Conservation (phyloP, 2,888 invertebrate genomes). For the Hylaea fasciaria region DNA sequence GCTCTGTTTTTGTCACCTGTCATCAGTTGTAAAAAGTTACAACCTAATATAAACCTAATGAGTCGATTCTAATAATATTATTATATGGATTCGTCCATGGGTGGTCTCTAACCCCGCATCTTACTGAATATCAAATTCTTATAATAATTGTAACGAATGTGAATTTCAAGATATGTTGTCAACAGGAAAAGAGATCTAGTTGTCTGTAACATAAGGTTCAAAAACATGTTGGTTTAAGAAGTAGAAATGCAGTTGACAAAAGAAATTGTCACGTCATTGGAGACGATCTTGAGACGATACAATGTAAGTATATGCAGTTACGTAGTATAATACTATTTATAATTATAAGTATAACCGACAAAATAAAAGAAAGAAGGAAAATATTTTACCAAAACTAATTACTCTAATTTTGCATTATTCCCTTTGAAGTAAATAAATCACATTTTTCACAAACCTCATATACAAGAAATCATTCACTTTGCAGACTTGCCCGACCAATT, state of each 20-base stretch:
- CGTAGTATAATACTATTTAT: constrained; percentile 1
- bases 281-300: constrained; percentile 52
- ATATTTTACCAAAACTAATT: background rate
- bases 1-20: constrained; percentile 50
- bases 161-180: background rate
- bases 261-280: constrained; percentile 60
- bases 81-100: constrained; percentile 34
- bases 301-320: constrained; percentile 44
- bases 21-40: constrained; percentile 52
- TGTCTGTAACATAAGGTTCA: background rate
- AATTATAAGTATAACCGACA: constrained; percentile 10
- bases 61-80: constrained; percentile 51
- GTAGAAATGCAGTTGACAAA: constrained; percentile 49
- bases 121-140: constrained; percentile 37
- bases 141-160: constrained; percentile 11
- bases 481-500: background rate
- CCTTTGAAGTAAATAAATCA: constrained; percentile 58
- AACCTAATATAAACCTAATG: constrained; percentile 56
- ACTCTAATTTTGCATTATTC: constrained; percentile 30
- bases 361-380: constrained; percentile 4
- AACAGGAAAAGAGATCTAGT: background rate
- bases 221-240: background rate
- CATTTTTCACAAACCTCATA: constrained; percentile 52
- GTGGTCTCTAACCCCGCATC: constrained; percentile 52
- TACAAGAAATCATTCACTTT: constrained; percentile 29